phyloP scores from a whole-genome alignment of 2,113 vertebrate species.

The Heterotis niloticus region DNA sequence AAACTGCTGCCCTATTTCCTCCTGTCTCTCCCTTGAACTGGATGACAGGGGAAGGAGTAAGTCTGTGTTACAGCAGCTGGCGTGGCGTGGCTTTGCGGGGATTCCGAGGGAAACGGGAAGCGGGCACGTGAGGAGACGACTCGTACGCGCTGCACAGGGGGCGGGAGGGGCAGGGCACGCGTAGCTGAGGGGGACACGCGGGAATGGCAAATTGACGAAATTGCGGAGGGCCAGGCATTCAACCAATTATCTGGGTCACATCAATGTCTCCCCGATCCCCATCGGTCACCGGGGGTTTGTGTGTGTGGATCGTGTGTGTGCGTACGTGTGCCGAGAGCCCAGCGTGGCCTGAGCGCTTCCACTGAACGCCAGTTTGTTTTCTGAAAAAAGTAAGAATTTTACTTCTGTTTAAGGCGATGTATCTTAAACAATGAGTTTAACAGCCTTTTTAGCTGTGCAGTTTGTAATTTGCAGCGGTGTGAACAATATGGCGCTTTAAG shows the following conservation, averaged over 20 bases:
- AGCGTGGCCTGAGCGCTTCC: neutral
- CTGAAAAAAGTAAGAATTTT: neutral
- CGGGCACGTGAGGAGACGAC: neutral
- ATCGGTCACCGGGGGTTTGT: conserved; percentile 52
- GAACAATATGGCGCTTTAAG: too few species aligned
- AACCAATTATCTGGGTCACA: conserved; percentile 72
- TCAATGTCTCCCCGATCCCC: conserved; percentile 64
- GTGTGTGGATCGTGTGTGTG: conserved; percentile 27
- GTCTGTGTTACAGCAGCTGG: conserved; percentile 59
- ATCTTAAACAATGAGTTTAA: too few species aligned
- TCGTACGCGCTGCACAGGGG: conserved; percentile 20
- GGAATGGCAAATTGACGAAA: conserved; percentile 72
- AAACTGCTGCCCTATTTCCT: conserved; percentile 67
- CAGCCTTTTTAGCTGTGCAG: too few species aligned
- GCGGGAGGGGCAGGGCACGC: conserved; percentile 34
- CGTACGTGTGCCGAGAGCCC: conserved; percentile 30
- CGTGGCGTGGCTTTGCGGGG: conserved; percentile 58
- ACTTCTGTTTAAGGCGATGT: too few species aligned
- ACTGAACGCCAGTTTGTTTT: neutral
- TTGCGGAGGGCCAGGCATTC: conserved; percentile 68
- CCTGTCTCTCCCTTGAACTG: conserved; percentile 48
- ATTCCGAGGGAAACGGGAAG: conserved; percentile 59
- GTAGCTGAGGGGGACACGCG: conserved; percentile 64
- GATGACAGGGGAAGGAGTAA: conserved; percentile 56
- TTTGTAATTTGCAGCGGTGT: too few species aligned